Evolutionary conservation across 2,888 invertebrate species (phyloP), one percentile per base, ranked within the genome.

Genomic region (Polydrusus pterygomalis): DNA sequence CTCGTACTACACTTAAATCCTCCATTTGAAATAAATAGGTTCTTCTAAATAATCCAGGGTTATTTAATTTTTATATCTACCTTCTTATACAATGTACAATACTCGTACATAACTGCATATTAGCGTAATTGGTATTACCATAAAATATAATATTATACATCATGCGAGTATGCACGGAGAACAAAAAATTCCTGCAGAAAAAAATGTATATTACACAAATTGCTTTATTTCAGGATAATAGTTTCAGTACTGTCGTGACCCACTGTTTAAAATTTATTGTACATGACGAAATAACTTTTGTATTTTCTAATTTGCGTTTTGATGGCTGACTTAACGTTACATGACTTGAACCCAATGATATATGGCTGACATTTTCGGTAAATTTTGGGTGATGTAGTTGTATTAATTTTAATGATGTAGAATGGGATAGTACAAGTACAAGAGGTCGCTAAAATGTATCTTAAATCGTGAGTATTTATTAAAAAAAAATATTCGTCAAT

Each of bases 231-330:
- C 74, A 69, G 63, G 68, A 69, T 74, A 74, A 69, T 74, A 74
- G 74, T 74, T 74, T 74, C 63, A 68, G 74, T 69, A 43, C 54
- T 74, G 74, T 74, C 74, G 74, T 74, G 74, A 74, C 74, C 74
- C 74, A 51, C 45, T 69, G 51, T 74, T 74, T 74, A 69, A 69
- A 68, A 69, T 74, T 74, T 74, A 74, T 69, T 74, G 69, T 68
- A 74, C 68, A 74, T 74, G 74, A 69, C 69, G 74, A 74, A 74
- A 74, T 63, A 74, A 69, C 63, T 74, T 74, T 74, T 68, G 69
- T 74, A 62, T 74, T 74, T 74, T 74, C 68, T 74, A 74, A 74
- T 74, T 74, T 74, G 64, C 69, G 69, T 69, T 74, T 68, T 69
- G 74, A 74, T 69, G 74, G 62, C 30, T 38, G 49, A 62, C 69